Percentiles rank a stretch among this genome's conserved stretches.
Evolutionary conservation across 2,113 vertebrate genomes (phyloP).

Genomic region (Podilymbus podiceps): DNA sequence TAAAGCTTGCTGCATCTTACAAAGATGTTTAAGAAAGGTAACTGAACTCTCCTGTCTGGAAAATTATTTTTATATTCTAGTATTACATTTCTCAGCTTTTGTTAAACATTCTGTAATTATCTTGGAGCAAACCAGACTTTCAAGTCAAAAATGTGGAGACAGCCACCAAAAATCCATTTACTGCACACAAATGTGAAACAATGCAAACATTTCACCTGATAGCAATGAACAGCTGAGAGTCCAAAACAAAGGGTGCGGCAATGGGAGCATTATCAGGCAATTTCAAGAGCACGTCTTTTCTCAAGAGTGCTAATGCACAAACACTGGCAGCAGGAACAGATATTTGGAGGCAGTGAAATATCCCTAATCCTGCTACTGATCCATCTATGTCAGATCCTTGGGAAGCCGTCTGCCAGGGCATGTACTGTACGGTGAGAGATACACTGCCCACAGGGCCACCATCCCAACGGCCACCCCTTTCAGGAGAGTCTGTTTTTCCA

Average conservation of each 20-base stretch:
- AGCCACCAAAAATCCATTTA: background rate
- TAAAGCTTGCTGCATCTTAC: background rate
- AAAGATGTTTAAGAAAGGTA: background rate
- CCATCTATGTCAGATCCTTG: background rate
- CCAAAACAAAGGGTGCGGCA: background rate
- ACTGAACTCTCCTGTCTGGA: background rate
- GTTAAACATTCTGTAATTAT: background rate
- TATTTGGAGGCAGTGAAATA: background rate
- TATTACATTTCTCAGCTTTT: background rate
- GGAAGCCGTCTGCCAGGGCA: background rate
- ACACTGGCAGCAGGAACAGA: background rate
- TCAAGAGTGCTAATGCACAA: background rate
- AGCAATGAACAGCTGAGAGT: background rate
- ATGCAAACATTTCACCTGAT: background rate
- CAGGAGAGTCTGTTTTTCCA: background rate
- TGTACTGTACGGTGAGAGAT: fast-evolving
- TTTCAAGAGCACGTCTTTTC: background rate
- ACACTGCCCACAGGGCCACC: background rate
- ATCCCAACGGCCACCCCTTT: background rate
- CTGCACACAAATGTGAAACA: background rate
- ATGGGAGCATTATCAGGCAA: background rate
- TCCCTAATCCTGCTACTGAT: background rate
- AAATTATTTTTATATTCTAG: background rate
- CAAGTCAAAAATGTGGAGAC: background rate
- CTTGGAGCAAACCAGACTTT: background rate